Percentiles rank a stretch among this genome's conserved stretches.
Evolutionary conservation across 2,888 invertebrate species (phyloP).

Genomic region (Cosmopolites sordidus): DNA sequence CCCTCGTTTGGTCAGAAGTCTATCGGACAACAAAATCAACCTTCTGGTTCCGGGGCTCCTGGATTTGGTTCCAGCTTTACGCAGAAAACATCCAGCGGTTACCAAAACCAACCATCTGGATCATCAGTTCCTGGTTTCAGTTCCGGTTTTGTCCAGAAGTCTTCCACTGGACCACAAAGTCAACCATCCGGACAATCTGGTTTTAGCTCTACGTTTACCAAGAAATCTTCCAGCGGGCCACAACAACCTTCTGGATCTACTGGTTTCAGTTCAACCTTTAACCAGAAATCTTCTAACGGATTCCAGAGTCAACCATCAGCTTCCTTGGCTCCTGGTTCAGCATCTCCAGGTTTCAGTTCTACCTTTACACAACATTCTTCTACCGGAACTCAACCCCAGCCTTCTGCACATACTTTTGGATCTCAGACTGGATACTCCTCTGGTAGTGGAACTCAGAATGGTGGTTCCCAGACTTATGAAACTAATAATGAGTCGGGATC

Average conservation of each 20-base stretch:
- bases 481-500: background rate
- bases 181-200: background rate
- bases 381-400: background rate
- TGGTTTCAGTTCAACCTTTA: background rate
- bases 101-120: background rate
- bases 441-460: background rate
- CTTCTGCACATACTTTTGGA: background rate
- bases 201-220: background rate
- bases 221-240: background rate
- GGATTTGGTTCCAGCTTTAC: too few species aligned
- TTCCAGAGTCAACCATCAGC: too few species aligned
- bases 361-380: background rate
- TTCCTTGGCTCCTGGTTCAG: background rate
- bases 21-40: background rate
- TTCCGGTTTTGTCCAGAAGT: background rate
- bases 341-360: background rate
- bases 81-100: too few species aligned
- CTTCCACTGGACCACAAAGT: background rate
- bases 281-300: background rate
- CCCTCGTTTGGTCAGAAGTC: background rate
- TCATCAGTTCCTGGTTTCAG: background rate
- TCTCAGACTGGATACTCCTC: background rate
- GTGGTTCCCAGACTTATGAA: background rate
- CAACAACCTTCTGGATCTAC: background rate
- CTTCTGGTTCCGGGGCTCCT: too few species aligned